Conservation (phyloP, 1,140 invertebrate species). For the Drosophila novamexicana region DNA sequence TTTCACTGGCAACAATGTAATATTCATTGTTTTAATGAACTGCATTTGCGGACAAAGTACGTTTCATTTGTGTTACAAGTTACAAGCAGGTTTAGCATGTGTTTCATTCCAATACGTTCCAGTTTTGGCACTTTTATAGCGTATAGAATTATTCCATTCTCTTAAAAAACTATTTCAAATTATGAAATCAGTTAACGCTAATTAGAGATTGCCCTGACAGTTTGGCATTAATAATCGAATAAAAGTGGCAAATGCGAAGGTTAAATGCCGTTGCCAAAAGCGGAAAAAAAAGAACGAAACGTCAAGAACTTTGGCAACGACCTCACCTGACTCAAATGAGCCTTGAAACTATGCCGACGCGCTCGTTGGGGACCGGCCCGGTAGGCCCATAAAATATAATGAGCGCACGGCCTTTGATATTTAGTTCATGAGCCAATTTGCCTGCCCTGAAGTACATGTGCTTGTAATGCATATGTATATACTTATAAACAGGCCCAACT, state of each 20-base stretch:
- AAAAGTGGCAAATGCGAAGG: constrained; percentile 45
- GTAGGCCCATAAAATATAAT: constrained; percentile 70
- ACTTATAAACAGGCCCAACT: constrained; percentile 29
- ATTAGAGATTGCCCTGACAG: constrained; percentile 26
- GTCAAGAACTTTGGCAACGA: constrained; percentile 50
- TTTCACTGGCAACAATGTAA: constrained; percentile 9
- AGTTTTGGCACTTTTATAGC: neutral
- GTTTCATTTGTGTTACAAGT: neutral
- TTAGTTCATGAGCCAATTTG: constrained; percentile 61
- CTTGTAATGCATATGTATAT: neutral
- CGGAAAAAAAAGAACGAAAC: constrained; percentile 9
- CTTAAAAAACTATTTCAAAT: constrained; percentile 1
- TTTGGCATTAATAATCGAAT: constrained; percentile 41
- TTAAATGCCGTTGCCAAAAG: constrained; percentile 39
- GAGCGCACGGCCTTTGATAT: constrained; percentile 78
- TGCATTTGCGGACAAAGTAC: neutral
- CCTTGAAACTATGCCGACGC: constrained; percentile 54
- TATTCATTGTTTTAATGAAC: neutral
- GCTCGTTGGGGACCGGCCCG: constrained; percentile 26
- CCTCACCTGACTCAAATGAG: constrained; percentile 55
- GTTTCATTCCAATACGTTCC: neutral
- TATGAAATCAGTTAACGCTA: constrained; percentile 24
- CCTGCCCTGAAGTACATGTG: neutral
- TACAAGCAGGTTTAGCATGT: neutral
- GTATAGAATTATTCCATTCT: too few relatives aligned